Evolutionary conservation across 1,140 invertebrate species (phyloP).

Genomic region (Brachionus paranguensis): DNA sequence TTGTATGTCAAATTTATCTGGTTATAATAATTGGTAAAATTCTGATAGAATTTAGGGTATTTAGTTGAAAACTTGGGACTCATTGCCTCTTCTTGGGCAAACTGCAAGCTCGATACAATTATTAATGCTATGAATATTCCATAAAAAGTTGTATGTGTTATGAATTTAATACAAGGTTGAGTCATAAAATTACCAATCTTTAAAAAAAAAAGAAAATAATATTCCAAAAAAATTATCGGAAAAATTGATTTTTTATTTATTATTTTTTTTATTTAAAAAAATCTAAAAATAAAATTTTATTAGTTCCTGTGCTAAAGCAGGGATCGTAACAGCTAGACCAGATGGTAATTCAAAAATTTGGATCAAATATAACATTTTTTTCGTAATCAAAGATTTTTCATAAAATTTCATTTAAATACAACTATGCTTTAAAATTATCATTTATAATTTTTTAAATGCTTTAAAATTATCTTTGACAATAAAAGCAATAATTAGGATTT

Average conservation of each 20-base stretch:
- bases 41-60: not conserved
- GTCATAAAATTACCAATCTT: conserved; percentile 48
- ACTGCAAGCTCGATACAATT: conserved; percentile 49
- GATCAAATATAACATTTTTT: no score
- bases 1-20: not conserved
- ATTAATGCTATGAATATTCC: conserved; percentile 62
- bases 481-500: no score
- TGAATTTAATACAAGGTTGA: conserved; percentile 52
- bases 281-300: not conserved
- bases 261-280: no score
- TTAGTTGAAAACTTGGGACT: not conserved
- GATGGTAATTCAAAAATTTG: no score
- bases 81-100: not conserved
- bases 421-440: no score
- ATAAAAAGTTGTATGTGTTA: conserved; percentile 60
- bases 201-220: not conserved
- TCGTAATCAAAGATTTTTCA: no score
- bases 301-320: not conserved
- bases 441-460: no score
- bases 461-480: no score
- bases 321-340: no score
- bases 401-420: no score
- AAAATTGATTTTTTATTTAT: not conserved
- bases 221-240: not conserved
- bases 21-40: not conserved